Percentiles rank a stretch among this genome's conserved stretches.
These are phyloP conservation scores for Onychostruthus taczanowskii DNA, from an alignment of 2,113 vertebrate genomes.

Conservation along the genomic window DNA sequence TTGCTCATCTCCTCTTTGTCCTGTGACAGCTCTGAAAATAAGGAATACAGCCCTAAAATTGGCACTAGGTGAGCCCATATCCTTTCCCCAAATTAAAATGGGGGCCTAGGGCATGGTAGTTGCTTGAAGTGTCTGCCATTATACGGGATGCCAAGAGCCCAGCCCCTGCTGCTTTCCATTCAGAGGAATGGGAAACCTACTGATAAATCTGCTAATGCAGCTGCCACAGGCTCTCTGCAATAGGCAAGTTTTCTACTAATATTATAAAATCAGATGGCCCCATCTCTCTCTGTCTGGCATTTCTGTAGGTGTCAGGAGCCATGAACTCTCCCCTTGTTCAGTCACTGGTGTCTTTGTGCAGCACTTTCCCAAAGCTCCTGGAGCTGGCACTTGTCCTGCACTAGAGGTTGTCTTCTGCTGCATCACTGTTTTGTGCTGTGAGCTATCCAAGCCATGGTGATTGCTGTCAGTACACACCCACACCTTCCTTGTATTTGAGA, in stretches of 20 bases:
- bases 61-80: not conserved
- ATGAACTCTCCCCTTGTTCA: constrained; percentile 9
- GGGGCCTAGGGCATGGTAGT: not conserved
- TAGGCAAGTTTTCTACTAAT: constrained; percentile 57
- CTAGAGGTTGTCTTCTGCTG: not conserved
- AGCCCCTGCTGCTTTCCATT: constrained; percentile 33
- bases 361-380: not conserved
- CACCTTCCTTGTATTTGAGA: not conserved
- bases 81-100: constrained; percentile 43
- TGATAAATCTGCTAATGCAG: constrained; percentile 66
- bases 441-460: not conserved
- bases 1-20: not conserved
- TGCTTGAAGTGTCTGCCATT: constrained; percentile 52
- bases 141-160: constrained; percentile 10
- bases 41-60: not conserved
- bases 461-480: not conserved
- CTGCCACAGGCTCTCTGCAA: constrained; percentile 56
- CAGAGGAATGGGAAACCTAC: constrained; percentile 49
- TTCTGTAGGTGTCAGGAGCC: constrained; percentile 59
- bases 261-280: constrained; percentile 54
- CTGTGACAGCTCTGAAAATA: not conserved
- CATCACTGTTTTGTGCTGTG: not conserved
- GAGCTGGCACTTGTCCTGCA: not conserved
- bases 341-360: not conserved
- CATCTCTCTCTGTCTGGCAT: constrained; percentile 43